Percentiles rank a stretch among this genome's conserved stretches.
These are phyloP conservation scores for Esox niger DNA, from an alignment of 2,113 vertebrate species.

Conservation along the genomic window DNA sequence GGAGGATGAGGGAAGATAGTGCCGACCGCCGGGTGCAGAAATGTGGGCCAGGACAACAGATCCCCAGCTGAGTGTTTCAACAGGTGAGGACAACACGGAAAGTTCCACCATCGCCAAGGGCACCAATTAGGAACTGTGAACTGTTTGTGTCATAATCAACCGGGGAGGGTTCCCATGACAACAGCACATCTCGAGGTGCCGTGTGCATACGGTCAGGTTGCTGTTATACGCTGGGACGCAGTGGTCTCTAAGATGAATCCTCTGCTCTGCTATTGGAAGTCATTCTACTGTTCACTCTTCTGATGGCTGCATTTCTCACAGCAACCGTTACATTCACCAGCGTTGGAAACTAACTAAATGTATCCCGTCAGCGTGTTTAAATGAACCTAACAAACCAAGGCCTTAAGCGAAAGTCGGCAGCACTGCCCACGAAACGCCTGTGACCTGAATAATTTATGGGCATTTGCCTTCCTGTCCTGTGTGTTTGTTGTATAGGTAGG, in stretches of 20 bases:
- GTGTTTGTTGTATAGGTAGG: too few species aligned
- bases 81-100: slow-evolving; percentile 6
- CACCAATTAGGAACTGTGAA: slow-evolving; percentile 29
- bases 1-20: slow-evolving; percentile 9
- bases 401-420: background rate
- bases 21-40: slow-evolving; percentile 1
- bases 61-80: slow-evolving; percentile 15
- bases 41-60: slow-evolving; percentile 16
- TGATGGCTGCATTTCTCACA: background rate
- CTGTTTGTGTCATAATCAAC: slow-evolving; percentile 10
- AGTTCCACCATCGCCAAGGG: slow-evolving; percentile 5
- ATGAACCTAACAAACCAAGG: background rate
- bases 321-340: background rate
- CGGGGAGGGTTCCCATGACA: slow-evolving; percentile 14
- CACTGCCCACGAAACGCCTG: background rate
- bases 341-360: background rate
- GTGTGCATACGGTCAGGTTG: background rate
- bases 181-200: slow-evolving; percentile 5
- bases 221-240: background rate
- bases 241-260: too few species aligned
- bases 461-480: too few species aligned
- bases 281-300: background rate
- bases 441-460: background rate
- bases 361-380: background rate
- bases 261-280: background rate